A percentile compares a stretch with the other conserved stretches of the same genome.
Evolutionary conservation across 2,888 invertebrate genomes (phyloP).

Genomic region (Stegana nigrithorax): DNA sequence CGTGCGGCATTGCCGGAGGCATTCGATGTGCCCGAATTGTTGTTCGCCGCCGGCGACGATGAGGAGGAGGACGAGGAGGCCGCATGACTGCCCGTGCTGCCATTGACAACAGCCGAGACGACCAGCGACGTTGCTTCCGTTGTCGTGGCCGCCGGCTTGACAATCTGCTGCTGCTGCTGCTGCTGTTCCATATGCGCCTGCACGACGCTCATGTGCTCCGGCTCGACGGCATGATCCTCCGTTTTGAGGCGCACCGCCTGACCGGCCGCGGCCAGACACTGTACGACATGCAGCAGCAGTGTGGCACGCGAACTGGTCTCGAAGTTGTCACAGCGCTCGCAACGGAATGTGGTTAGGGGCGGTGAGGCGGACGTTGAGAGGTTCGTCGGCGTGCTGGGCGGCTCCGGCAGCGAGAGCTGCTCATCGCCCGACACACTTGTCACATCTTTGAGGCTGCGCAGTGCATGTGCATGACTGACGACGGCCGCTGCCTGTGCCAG

Average conservation of each 20-base stretch:
- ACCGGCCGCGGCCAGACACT: constrained; percentile 69
- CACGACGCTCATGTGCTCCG: constrained; percentile 64
- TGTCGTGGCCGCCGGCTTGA: no score
- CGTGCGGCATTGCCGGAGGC: constrained; percentile 66
- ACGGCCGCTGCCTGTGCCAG: constrained; percentile 36
- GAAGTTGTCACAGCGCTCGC: constrained; percentile 86
- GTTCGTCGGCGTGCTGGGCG: constrained; percentile 54
- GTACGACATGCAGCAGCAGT: constrained; percentile 81
- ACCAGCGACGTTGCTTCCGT: background rate
- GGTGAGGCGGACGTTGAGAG: constrained; percentile 54
- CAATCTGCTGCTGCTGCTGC: constrained; percentile 11
- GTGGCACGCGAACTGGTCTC: constrained; percentile 82
- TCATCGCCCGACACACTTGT: constrained; percentile 44
- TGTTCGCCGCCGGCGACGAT: constrained; percentile 72
- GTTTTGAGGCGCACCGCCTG: constrained; percentile 51
- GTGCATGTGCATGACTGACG: constrained; percentile 33
- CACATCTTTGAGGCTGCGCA: constrained; percentile 51
- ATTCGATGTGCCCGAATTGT: constrained; percentile 70
- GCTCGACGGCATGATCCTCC: constrained; percentile 69
- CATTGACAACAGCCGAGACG: constrained; percentile 3
- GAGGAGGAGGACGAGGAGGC: constrained; percentile 38
- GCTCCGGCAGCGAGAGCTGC: constrained; percentile 28
- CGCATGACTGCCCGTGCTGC: constrained; percentile 22
- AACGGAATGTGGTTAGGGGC: constrained; percentile 67
- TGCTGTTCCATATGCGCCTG: constrained; percentile 35